phyloP scores from a whole-genome alignment of 2,113 vertebrate genomes.

The Leptosomus discolor region DNA sequence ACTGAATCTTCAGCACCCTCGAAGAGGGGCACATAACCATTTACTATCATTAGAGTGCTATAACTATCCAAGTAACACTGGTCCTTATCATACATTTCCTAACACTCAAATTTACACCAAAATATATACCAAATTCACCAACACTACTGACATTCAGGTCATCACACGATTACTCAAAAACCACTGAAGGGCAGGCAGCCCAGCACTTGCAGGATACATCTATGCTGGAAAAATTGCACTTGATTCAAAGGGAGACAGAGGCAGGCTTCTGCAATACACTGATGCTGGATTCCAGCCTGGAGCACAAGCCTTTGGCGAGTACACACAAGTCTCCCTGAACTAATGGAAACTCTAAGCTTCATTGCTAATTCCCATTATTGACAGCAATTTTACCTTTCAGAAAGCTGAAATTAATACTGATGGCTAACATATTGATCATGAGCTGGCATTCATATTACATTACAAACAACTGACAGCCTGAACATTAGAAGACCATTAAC shows the following conservation, averaged over 20 bases:
- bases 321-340: neutral
- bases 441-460: neutral
- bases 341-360: neutral
- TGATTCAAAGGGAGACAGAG: neutral
- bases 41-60: neutral
- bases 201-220: neutral
- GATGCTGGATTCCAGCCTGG: neutral
- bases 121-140: neutral
- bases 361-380: neutral
- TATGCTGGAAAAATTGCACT: neutral
- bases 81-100: neutral
- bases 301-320: neutral
- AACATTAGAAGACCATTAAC: neutral
- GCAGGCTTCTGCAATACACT: neutral
- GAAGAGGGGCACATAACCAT: neutral
- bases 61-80: neutral
- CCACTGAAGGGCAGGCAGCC: neutral
- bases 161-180: neutral
- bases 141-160: neutral
- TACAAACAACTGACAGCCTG: neutral
- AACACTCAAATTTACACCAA: neutral
- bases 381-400: neutral
- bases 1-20: neutral
- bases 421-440: neutral
- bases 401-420: slow-evolving; percentile 1